Percentiles rank a stretch among this genome's conserved stretches.
These are phyloP conservation scores for Eulemur albifrons DNA, from an alignment of 2,797 vertebrate genomes.

Conservation along the genomic window DNA sequence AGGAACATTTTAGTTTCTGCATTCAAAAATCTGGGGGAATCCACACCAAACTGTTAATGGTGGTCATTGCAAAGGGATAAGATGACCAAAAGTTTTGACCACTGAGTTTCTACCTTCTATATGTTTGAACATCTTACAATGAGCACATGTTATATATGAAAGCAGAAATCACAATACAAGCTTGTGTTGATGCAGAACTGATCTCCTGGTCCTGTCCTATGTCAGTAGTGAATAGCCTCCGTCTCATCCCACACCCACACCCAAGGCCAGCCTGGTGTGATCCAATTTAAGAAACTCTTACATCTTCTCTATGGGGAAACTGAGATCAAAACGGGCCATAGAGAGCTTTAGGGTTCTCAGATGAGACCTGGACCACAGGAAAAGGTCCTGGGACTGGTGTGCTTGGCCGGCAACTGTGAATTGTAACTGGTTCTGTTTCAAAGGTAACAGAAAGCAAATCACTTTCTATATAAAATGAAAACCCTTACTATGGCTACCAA, in stretches of 20 bases:
- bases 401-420: not conserved
- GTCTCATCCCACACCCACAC: not conserved
- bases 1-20: conserved; percentile 3
- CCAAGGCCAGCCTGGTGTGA: not conserved
- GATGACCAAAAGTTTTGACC: not conserved
- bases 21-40: conserved; percentile 14
- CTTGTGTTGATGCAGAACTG: not conserved
- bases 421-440: not conserved
- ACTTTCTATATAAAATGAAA: conserved; percentile 10
- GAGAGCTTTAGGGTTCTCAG: not conserved
- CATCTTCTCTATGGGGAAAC: not conserved
- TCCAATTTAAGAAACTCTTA: not conserved
- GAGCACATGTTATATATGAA: not conserved
- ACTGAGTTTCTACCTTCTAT: not conserved
- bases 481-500: not conserved
- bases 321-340: not conserved
- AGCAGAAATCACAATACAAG: not conserved
- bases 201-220: not conserved
- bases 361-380: not conserved
- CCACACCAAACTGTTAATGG: not conserved
- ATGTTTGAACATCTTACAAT: not conserved
- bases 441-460: not conserved
- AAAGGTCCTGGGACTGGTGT: not conserved
- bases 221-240: not conserved
- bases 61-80: not conserved